Percentiles rank a stretch among this genome's conserved stretches.
Evolutionary conservation across 2,797 vertebrate species (phyloP).

Genomic region (Diglossa cyanea): DNA sequence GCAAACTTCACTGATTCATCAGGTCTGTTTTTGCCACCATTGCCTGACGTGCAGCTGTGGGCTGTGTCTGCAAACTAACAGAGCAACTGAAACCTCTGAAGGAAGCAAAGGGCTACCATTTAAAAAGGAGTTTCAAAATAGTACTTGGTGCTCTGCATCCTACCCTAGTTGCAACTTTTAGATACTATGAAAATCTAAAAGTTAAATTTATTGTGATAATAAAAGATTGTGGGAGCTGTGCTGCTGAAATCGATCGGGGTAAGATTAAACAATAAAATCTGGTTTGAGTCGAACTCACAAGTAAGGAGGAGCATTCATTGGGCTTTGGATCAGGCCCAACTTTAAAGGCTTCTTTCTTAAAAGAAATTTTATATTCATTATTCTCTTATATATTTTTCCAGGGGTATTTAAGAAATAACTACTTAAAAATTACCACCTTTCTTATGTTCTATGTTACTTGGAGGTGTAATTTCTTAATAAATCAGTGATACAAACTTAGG

Average conservation of each 20-base stretch:
- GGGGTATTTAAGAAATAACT: background rate
- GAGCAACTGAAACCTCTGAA: background rate
- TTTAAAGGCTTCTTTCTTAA: background rate
- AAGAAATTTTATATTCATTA: background rate
- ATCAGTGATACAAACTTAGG: background rate
- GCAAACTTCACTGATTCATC: background rate
- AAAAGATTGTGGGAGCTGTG: conserved; percentile 21
- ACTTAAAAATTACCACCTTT: background rate
- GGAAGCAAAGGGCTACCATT: background rate
- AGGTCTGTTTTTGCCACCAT: background rate
- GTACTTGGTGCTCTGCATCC: background rate
- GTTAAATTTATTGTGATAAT: conserved; percentile 53
- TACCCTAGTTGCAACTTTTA: background rate
- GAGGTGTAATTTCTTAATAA: conserved; percentile 16
- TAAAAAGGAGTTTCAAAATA: background rate
- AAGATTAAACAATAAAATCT: conserved; percentile 40
- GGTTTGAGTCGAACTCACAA: background rate
- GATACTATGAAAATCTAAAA: conserved; percentile 1
- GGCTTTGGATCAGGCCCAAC: background rate
- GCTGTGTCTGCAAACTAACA: background rate
- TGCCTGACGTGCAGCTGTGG: background rate
- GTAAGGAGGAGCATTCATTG: background rate
- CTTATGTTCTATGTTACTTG: background rate
- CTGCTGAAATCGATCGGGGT: conserved; percentile 17
- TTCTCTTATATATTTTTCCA: background rate